Conservation (phyloP, 2,888 invertebrate genomes). For the Drosophila vallismaia region DNA sequence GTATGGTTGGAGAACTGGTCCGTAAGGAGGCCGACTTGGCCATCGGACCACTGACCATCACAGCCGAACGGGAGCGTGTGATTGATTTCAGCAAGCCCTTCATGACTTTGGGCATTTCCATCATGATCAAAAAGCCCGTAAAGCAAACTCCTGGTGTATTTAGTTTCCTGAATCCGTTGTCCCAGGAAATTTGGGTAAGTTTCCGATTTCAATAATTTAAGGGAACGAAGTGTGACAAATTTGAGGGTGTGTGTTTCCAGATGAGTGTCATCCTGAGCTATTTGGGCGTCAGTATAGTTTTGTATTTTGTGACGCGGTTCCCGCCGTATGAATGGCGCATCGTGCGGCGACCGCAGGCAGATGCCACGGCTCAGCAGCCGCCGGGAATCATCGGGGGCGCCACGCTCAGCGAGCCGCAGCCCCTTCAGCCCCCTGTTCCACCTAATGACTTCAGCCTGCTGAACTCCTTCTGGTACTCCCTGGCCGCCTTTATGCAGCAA, state of each 20-base stretch:
- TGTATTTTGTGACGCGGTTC: slow-evolving; percentile 98
- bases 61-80: slow-evolving; percentile 95
- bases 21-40: slow-evolving; percentile 98
- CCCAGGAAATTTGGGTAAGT: slow-evolving; percentile 98
- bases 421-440: slow-evolving; percentile 43
- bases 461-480: slow-evolving; percentile 98
- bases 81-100: slow-evolving; percentile 99
- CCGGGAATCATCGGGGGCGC: slow-evolving; percentile 81
- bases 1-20: slow-evolving; percentile 93
- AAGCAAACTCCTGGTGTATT: slow-evolving; percentile 98
- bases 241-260: slow-evolving; percentile 75
- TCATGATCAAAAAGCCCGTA: slow-evolving; percentile 96
- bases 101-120: slow-evolving; percentile 97
- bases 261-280: slow-evolving; percentile 94
- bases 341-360: slow-evolving; percentile 82
- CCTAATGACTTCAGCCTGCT: slow-evolving; percentile 95
- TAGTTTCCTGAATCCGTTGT: slow-evolving; percentile 98
- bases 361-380: slow-evolving; percentile 70
- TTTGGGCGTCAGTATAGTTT: slow-evolving; percentile 97
- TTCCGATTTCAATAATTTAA: not conserved
- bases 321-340: slow-evolving; percentile 99
- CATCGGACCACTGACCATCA: slow-evolving; percentile 97
- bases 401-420: slow-evolving; percentile 41
- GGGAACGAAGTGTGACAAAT: not conserved
- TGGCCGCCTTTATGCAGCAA: slow-evolving; percentile 99